Evolutionary conservation across 2,797 vertebrate species (phyloP), one percentile per base, ranked within the genome.

Genomic region (Carapus acus): DNA sequence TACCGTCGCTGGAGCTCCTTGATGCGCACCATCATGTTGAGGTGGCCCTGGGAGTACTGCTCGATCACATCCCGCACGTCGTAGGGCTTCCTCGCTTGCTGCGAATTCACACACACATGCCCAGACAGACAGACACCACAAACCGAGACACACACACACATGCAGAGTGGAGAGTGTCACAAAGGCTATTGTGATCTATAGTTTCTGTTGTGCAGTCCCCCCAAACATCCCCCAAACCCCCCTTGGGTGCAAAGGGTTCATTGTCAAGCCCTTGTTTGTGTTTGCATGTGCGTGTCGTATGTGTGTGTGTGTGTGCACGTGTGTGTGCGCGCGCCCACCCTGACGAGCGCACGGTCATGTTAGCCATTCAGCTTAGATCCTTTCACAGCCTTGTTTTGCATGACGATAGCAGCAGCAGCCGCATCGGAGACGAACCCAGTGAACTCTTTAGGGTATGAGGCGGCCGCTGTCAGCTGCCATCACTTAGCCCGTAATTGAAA

Each of bases 61-160:
- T 98, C 95, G 19, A 98, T 97, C 72, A 99, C 95, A 13, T 98
- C 96, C 7, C 95, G 87, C 45, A 98, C 95, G 11, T 98, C 96
- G 0, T 99, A 97, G 0, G 96, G 96, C 69, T 99, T 99, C 58
- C 94, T 91, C 0, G 95, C 94, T 97, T 96, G 93, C 95, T 98
- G 54, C 3, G 31, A 13, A 33, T 7, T 2, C 31, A 33, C 31
- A 33, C 31, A 33, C 31, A 9, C 31, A 46, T 24, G 57, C 58
- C 65, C 38, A 17, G 55, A 51, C 51, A 66, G 57, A 58, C n/a
- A n/a, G n/a, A n/a, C n/a, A n/a, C n/a, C n/a, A n/a, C n/a, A n/a
- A n/a, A n/a, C n/a, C n/a, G n/a, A n/a, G n/a, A n/a, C n/a, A n/a
- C n/a, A 9, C 31, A 46, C 27, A 58, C 58, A 66, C 38, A 17